Base-by-base conservation (phyloP, 2,113 vertebrate genomes). In the Pseudorectes ferrugineus region DNA sequence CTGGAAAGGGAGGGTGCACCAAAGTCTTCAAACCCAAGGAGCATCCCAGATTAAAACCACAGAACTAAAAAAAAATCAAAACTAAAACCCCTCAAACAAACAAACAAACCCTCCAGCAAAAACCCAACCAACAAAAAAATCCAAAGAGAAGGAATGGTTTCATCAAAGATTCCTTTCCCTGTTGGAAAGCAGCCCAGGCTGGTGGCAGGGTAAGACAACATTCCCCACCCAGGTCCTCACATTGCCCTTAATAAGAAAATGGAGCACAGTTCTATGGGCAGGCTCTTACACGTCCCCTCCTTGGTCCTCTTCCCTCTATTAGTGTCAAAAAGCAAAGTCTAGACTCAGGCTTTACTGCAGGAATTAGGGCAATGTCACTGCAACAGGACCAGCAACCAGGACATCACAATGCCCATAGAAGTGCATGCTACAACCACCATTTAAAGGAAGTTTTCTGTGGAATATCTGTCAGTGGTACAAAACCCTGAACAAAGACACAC, bases 341-440 rank as follows among this genome's bases (percentile, higher is more conserved):
- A 36, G 15, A 71, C 20, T 31, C 24, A 28, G 82, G 25, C 9
- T 28, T 36, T 58, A 62, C 35, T 73, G n/a, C 23, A 84, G 35
- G 16, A 38, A 74, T 68, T 23, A 52, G 35, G 9, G 11, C 19
- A 9, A 70, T 25, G 66, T 66, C 42, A 66, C 2, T 71, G 29
- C 2, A 3, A 68, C 19, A 61, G 19, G 23, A 73, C 18, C 21
- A 45, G 42, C 5, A 51, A 3, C 38, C 31, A 72, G 22, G 22
- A 40, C 11, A 45, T 4, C 9, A 5, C 19, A 31, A 55, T 79
- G 23, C 4, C 36, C 18, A 62, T 42, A 28, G 15, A 33, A n/a
- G 1, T 28, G 9, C 19, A 23, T 1, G 9, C 9, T 5, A 45
- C 12, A 11, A 51, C 11, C n/a, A 28, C 58, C 5, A 40, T 11